phyloP scores from a whole-genome alignment of 2,888 invertebrate genomes.

The Latrodectus hesperus region DNA sequence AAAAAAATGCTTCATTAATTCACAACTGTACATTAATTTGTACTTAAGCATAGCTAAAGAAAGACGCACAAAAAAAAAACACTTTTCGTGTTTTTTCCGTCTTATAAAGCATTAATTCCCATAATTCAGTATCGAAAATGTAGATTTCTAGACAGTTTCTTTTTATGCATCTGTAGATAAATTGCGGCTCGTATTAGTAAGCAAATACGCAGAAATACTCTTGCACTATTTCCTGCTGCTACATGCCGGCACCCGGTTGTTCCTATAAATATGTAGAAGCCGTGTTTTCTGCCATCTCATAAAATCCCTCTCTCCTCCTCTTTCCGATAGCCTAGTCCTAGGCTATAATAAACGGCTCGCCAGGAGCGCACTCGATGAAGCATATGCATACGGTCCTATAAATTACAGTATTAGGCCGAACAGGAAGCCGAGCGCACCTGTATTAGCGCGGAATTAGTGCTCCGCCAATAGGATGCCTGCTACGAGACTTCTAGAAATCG shows the following conservation, averaged over 20 bases:
- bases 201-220: neutral
- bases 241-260: constrained; percentile 10
- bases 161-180: constrained; percentile 37
- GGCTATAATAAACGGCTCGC: constrained; percentile 26
- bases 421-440: constrained; percentile 56
- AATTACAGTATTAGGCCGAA: constrained; percentile 61
- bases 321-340: neutral
- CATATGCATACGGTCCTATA: constrained; percentile 63
- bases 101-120: constrained; percentile 20
- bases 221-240: neutral
- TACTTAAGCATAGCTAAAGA: neutral
- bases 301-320: constrained; percentile 36
- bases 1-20: neutral
- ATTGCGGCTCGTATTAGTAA: constrained; percentile 18
- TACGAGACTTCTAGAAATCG: constrained; percentile 31
- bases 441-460: constrained; percentile 59
- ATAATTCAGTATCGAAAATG: constrained; percentile 5
- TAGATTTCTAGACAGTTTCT: neutral
- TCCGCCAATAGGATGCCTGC: constrained; percentile 40
- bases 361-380: constrained; percentile 29
- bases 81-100: neutral
- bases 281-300: constrained; percentile 29
- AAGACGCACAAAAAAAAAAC: neutral
- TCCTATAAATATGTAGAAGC: constrained; percentile 61
- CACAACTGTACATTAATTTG: neutral